Conservation (phyloP, 2,888 invertebrate genomes). For the Lepidochrysops patricia region DNA sequence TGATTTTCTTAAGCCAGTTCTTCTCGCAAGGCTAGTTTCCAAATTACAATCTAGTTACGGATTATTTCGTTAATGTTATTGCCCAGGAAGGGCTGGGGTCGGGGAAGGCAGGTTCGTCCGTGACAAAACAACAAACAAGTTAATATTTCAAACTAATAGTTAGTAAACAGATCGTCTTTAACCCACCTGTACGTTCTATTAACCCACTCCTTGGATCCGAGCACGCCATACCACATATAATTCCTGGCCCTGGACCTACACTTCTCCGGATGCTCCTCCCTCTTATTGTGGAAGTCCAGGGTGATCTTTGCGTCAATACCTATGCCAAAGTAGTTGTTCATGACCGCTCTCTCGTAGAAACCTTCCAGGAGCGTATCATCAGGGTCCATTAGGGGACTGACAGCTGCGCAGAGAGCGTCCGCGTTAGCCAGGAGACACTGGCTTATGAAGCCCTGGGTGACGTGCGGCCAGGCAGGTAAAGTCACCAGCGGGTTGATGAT, state of each 20-base stretch:
- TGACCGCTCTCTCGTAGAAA: conserved; percentile 94
- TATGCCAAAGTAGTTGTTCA: conserved; percentile 99
- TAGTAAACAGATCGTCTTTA: not conserved
- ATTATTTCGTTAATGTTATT: no score
- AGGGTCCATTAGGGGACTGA: conserved; percentile 95
- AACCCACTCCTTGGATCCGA: conserved; percentile 85
- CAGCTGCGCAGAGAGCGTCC: conserved; percentile 95
- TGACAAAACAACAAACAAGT: no score
- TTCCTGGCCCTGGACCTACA: conserved; percentile 95
- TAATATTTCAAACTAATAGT: no score
- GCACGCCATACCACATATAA: conserved; percentile 95
- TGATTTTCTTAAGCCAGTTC: no score
- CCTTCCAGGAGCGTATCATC: conserved; percentile 91
- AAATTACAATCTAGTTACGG: no score
- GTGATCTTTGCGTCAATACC: conserved; percentile 98
- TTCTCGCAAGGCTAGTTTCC: no score
- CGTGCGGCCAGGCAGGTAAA: conserved; percentile 90
- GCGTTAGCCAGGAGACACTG: conserved; percentile 96
- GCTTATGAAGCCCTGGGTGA: conserved; percentile 90
- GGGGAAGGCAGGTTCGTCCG: no score
- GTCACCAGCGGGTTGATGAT: conserved; percentile 93
- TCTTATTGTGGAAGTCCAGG: conserved; percentile 95
- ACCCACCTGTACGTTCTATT: conserved; percentile 90
- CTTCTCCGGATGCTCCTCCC: conserved; percentile 97
- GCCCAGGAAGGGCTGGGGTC: no score